Evolutionary conservation across 2,888 invertebrate genomes (phyloP).

Genomic region (Amiota communis): DNA sequence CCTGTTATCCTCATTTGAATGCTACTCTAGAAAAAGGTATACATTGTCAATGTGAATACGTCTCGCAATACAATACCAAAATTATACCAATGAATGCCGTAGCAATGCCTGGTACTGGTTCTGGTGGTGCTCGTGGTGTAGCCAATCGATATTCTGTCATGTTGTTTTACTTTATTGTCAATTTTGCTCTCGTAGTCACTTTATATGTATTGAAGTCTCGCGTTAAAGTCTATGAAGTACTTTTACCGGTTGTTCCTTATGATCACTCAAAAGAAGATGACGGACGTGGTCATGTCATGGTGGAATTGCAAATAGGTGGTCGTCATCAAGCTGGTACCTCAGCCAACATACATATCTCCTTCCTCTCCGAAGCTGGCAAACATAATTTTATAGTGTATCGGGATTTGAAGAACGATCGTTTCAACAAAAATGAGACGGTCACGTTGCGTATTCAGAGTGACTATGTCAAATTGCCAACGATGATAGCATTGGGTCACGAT

Average conservation of each 20-base stretch:
- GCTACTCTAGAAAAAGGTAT: neutral
- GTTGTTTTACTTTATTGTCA: neutral
- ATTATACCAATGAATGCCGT: neutral
- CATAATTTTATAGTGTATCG: neutral
- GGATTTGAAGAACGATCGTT: neutral
- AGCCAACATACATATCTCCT: neutral
- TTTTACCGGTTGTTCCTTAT: neutral
- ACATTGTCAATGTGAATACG: neutral
- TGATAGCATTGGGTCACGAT: neutral
- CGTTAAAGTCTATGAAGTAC: neutral
- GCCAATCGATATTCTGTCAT: neutral
- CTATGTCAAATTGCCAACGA: neutral
- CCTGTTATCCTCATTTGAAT: conserved; percentile 4
- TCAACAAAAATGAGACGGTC: neutral
- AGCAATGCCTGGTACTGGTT: neutral
- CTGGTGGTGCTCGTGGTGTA: neutral
- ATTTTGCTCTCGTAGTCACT: neutral
- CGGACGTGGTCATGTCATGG: neutral
- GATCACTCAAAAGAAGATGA: neutral
- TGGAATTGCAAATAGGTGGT: neutral
- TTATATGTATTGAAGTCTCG: neutral
- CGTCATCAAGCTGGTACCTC: neutral
- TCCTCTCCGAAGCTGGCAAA: neutral
- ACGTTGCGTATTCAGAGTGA: neutral
- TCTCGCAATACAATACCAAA: neutral